Evolutionary conservation across 2,797 vertebrate species (phyloP).

Genomic region (Pseudochirops cupreus): DNA sequence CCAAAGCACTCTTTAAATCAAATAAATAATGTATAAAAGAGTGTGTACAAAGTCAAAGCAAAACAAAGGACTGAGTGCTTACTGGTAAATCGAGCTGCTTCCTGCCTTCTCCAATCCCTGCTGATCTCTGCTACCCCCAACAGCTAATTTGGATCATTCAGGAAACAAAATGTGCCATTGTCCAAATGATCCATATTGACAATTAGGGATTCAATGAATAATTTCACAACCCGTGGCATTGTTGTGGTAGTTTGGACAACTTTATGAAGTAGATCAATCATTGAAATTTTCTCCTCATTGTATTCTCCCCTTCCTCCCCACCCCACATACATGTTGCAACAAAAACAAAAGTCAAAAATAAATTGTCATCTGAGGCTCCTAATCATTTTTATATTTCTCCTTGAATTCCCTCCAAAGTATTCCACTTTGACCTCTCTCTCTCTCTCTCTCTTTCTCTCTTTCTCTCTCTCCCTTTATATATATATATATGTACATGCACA

Average conservation of each 20-base stretch:
- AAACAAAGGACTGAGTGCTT: conserved; percentile 2
- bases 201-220: conserved; percentile 69
- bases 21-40: conserved; percentile 55
- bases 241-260: conserved; percentile 36
- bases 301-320: conserved; percentile 33
- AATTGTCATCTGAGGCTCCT: conserved; percentile 26
- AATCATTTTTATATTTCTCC: conserved; percentile 29
- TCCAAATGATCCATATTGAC: conserved; percentile 59
- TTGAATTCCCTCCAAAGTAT: conserved; percentile 30
- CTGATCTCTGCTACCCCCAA: neutral
- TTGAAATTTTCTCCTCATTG: conserved; percentile 72
- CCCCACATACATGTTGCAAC: conserved; percentile 18
- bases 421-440: conserved; percentile 48
- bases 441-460: too few species aligned
- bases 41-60: conserved; percentile 49
- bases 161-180: conserved; percentile 50
- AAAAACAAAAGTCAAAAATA: conserved; percentile 63
- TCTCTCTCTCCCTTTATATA: too few species aligned
- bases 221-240: conserved; percentile 52
- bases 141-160: conserved; percentile 60
- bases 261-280: conserved; percentile 60
- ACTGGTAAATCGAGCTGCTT: conserved; percentile 45
- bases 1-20: conserved; percentile 36
- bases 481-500: neutral
- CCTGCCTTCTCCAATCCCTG: neutral